Conservation (phyloP, 2,888 invertebrate species). For the Meteorus colon region DNA sequence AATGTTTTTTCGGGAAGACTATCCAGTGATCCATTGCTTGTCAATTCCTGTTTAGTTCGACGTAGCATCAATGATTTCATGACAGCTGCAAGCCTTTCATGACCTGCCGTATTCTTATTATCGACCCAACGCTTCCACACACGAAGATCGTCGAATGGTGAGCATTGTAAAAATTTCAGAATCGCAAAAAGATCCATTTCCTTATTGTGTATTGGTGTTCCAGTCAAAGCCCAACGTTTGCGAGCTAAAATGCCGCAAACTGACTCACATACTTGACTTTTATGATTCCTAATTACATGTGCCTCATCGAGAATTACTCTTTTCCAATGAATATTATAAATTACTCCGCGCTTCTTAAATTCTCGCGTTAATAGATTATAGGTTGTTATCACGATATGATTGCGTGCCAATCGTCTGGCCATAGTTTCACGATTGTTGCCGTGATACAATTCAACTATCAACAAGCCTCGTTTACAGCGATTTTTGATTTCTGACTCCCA, state of each 20-base stretch:
- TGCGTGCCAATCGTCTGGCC: constrained; percentile 76
- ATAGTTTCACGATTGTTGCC: constrained; percentile 82
- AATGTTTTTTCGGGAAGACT: constrained; percentile 79
- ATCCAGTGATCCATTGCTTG: constrained; percentile 78
- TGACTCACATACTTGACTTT: constrained; percentile 83
- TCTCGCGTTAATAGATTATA: constrained; percentile 85
- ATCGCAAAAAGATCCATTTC: constrained; percentile 87
- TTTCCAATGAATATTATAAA: constrained; percentile 83
- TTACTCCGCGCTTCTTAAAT: constrained; percentile 65
- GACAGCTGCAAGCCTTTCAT: constrained; percentile 87
- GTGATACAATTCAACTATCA: constrained; percentile 84
- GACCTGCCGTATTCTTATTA: constrained; percentile 85
- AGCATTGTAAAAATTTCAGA: constrained; percentile 87
- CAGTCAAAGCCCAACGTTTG: constrained; percentile 90
- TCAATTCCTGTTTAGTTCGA: constrained; percentile 89
- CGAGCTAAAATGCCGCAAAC: constrained; percentile 79
- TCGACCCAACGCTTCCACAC: constrained; percentile 96
- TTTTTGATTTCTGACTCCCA: constrained; percentile 88
- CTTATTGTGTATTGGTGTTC: constrained; percentile 97
- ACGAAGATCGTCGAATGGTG: constrained; percentile 91
- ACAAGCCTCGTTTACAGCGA: constrained; percentile 77
- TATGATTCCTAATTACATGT: constrained; percentile 92
- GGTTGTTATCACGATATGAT: constrained; percentile 92
- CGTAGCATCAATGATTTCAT: constrained; percentile 90
- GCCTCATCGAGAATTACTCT: constrained; percentile 95